These are phyloP conservation scores for Corythornis vintsioides DNA, from an alignment of 2,113 vertebrate species.

Conservation along the genomic window DNA sequence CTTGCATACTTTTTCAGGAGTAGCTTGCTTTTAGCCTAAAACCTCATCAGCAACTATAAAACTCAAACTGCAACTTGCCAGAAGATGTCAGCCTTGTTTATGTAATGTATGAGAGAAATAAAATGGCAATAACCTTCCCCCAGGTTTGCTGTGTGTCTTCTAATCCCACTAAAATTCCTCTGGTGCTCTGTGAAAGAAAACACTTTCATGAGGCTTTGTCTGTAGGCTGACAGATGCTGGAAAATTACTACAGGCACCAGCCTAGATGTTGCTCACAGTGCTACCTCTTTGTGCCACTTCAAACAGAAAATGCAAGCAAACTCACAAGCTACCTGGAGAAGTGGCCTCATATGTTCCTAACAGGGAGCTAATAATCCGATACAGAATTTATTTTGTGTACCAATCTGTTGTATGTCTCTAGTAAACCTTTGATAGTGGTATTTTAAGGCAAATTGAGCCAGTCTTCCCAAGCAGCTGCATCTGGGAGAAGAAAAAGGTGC, in stretches of 20 bases:
- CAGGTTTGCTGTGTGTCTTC: slow-evolving; percentile 3
- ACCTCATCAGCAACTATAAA: neutral
- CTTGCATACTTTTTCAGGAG: neutral
- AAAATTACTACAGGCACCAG: slow-evolving; percentile 19
- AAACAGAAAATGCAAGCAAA: neutral
- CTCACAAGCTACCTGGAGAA: slow-evolving; percentile 16
- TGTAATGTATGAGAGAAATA: neutral
- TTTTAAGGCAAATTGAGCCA: neutral
- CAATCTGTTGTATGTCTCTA: neutral
- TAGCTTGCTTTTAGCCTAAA: neutral
- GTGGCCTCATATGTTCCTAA: neutral
- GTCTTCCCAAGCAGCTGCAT: neutral
- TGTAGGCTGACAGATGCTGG: slow-evolving; percentile 42
- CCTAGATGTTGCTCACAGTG: neutral
- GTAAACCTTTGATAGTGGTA: neutral
- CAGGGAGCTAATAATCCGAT: slow-evolving; percentile 33
- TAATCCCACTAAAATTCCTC: slow-evolving; percentile 37
- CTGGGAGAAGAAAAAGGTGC: neutral
- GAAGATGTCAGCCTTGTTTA: slow-evolving; percentile 76
- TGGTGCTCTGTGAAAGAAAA: slow-evolving; percentile 48
- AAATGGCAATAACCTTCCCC: neutral
- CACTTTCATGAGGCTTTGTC: slow-evolving; percentile 28
- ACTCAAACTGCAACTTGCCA: slow-evolving; percentile 20
- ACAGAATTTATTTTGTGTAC: neutral
- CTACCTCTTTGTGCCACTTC: slow-evolving; percentile 21